Evolutionary conservation across 2,888 invertebrate species (phyloP).

Genomic region (Helleia helle): DNA sequence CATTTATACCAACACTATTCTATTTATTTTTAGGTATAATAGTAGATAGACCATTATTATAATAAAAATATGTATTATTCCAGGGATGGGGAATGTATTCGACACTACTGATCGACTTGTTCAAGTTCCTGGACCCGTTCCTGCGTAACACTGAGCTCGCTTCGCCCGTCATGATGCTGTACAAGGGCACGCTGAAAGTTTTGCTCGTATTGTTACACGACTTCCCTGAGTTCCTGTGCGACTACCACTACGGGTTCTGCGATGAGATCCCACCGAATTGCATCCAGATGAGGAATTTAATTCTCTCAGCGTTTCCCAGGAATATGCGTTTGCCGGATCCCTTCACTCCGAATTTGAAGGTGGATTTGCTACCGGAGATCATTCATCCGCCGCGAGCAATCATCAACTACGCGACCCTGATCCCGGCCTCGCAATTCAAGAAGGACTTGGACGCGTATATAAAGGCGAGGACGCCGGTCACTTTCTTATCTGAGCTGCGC

Average conservation of each 20-base stretch:
- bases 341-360: constrained; percentile 97
- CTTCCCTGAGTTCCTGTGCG: constrained; percentile 99
- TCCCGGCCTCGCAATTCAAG: constrained; percentile 91
- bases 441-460: constrained; percentile 98
- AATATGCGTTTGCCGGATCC: constrained; percentile 99
- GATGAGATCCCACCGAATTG: constrained; percentile 99
- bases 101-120: constrained; percentile 94
- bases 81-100: constrained; percentile 98
- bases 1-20: no score
- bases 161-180: constrained; percentile 93
- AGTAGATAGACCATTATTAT: no score
- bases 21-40: no score
- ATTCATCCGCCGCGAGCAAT: constrained; percentile 90
- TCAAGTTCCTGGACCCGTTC: constrained; percentile 97
- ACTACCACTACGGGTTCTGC: constrained; percentile 99
- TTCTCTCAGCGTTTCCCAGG: constrained; percentile 97
- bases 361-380: constrained; percentile 93
- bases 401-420: constrained; percentile 89
- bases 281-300: constrained; percentile 98
- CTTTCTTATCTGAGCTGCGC: constrained; percentile 93
- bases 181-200: constrained; percentile 96
- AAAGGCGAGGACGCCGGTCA: constrained; percentile 94
- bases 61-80: no score
- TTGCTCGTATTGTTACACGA: constrained; percentile 96
- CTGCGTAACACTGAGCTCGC: constrained; percentile 97